Percentiles rank a stretch among this genome's conserved stretches.
phyloP scores from a whole-genome alignment of 2,888 invertebrate species.

The Hipparchia sbordonii region DNA sequence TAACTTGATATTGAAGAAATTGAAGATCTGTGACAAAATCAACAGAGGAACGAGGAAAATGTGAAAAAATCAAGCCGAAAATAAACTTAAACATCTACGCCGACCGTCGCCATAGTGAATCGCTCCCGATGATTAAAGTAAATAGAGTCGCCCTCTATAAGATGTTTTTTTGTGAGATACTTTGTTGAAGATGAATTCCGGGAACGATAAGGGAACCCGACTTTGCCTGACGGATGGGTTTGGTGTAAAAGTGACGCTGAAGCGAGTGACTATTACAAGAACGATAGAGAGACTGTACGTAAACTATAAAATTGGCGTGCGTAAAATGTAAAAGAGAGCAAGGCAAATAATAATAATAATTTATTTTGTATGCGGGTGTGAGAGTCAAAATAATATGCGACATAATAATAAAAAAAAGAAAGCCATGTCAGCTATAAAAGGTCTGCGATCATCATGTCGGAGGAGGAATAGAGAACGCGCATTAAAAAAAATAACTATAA shows the following conservation, averaged over 20 bases:
- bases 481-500: no score
- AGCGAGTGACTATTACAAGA: not conserved
- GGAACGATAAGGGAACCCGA: conserved; percentile 73
- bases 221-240: conserved; percentile 32
- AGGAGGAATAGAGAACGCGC: no score
- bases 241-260: conserved; percentile 12
- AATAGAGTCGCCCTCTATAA: conserved; percentile 65
- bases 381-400: no score
- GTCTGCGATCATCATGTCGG: no score
- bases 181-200: conserved; percentile 75
- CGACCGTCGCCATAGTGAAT: conserved; percentile 58
- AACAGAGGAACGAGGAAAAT: conserved; percentile 20
- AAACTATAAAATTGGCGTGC: no score
- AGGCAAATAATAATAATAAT: no score
- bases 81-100: conserved; percentile 24
- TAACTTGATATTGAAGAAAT: conserved; percentile 3
- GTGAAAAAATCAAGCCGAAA: conserved; percentile 24
- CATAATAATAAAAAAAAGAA: no score
- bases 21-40: conserved; percentile 14
- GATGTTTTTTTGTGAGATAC: conserved; percentile 74
- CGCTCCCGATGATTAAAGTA: conserved; percentile 70
- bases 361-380: no score
- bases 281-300: no score
- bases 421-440: no score
- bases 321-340: no score